These are phyloP conservation scores for Phragmatobia fuliginosa DNA, from an alignment of 2,888 invertebrate species.

Conservation along the genomic window DNA sequence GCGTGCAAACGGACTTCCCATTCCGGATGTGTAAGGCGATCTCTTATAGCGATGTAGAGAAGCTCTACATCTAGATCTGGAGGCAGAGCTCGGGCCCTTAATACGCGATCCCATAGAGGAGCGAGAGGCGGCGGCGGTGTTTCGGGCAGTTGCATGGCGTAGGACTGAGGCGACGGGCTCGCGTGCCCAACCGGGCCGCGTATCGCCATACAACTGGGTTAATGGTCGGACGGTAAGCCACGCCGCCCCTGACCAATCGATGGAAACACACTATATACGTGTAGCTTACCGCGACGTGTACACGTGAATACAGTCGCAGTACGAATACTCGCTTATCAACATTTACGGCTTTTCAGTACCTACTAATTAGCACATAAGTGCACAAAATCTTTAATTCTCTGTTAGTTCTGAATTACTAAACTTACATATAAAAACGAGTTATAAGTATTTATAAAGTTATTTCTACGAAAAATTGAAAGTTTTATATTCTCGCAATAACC, in stretches of 20 bases:
- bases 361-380: conserved; percentile 31
- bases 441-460: too few species aligned
- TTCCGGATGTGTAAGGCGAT: conserved; percentile 92
- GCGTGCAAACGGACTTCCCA: conserved; percentile 95
- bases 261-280: conserved; percentile 62
- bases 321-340: conserved; percentile 31
- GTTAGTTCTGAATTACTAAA: conserved; percentile 13
- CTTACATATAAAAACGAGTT: not conserved
- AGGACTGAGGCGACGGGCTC: conserved; percentile 65
- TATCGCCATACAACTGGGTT: conserved; percentile 83
- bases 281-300: conserved; percentile 34
- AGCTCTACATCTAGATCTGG: conserved; percentile 88
- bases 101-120: conserved; percentile 93
- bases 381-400: conserved; percentile 24
- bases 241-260: conserved; percentile 84
- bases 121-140: conserved; percentile 87
- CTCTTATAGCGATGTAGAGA: conserved; percentile 90
- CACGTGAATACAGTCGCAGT: conserved; percentile 35
- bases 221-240: conserved; percentile 84
- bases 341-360: conserved; percentile 30
- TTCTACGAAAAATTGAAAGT: not conserved
- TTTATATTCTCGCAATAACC: not conserved
- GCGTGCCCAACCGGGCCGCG: conserved; percentile 81
- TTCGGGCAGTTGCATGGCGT: conserved; percentile 82
- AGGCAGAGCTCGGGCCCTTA: conserved; percentile 91